Evolutionary conservation across 2,888 invertebrate species (phyloP), one percentile per base, ranked within the genome.

Genomic region (Venusia cambrica): DNA sequence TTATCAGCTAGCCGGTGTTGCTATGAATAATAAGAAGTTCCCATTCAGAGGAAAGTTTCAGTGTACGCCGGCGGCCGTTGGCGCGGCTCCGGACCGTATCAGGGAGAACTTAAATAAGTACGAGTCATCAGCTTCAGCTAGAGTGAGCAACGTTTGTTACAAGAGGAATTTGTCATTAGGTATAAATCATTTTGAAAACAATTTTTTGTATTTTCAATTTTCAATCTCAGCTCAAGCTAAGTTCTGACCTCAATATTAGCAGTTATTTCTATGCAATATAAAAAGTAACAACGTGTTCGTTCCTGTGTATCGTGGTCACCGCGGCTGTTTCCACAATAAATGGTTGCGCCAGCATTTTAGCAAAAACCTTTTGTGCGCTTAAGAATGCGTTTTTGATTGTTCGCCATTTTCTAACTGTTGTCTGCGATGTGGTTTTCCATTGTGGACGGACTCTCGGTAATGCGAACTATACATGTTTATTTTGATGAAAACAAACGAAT

Each of bases 1-100:
- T 69, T 73, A 76, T 73, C 70, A 71, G 68, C 67, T 73, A 67
- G 64, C 56, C 54, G 54, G 51, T 62, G 65, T 65, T 66, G 67
- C 63, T 62, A 67, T 74, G 73, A 76, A 73, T 74, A 74, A 71
- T 70, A 73, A 74, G 58, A 57, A 73, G 70, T 62, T 65, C 48
- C 51, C 41, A 49, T 55, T 53, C 49, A 54, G 56, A 41, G 51
- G 33, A 20, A 58, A 67, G 54, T 67, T 63, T 47, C 45, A 29
- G 29, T 26, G 36, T 36, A n/a, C n/a, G n/a, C 40, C 40, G 31
- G 24, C 33, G 35, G 37, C 29, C 18, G n/a, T n/a, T n/a, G 30
- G 31, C 18, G 44, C 43, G 41, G 34, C 43, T 44, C 31, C 13
- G 9, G 15, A 5, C 11, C 5, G 17, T 13, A 24, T 24, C 31